Conservation (phyloP, 2,888 invertebrate species). For the Sturmia bella region DNA sequence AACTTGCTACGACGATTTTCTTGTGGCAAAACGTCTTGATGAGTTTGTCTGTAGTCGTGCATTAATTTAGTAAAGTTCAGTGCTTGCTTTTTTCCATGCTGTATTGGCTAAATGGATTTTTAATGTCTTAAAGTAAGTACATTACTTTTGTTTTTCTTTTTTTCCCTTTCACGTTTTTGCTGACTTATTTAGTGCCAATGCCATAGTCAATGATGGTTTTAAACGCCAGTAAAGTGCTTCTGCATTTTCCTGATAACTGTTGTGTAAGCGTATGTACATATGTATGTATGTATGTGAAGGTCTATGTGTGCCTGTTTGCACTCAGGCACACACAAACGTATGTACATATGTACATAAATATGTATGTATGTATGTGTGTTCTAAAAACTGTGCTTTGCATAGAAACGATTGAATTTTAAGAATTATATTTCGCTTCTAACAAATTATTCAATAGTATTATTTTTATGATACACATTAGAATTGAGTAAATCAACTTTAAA, state of each 20-base stretch:
- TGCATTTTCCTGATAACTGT: slow-evolving; percentile 28
- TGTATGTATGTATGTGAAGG: background rate
- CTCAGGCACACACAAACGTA: too few species aligned
- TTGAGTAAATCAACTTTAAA: too few species aligned
- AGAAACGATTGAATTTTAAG: too few species aligned
- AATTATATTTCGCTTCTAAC: too few species aligned
- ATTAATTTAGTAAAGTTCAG: slow-evolving; percentile 33
- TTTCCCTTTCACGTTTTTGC: background rate
- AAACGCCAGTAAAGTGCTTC: slow-evolving; percentile 24
- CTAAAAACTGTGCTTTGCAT: too few species aligned
- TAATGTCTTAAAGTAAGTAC: slow-evolving; percentile 72
- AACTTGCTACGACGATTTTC: slow-evolving; percentile 27
- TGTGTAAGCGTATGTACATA: too few species aligned
- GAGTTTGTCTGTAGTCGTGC: slow-evolving; percentile 46
- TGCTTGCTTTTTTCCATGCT: slow-evolving; percentile 23
- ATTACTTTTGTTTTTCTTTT: background rate
- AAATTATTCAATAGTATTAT: too few species aligned
- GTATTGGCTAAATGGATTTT: slow-evolving; percentile 77
- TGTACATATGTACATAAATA: too few species aligned
- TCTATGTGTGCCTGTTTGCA: too few species aligned
- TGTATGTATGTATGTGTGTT: too few species aligned
- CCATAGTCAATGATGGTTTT: slow-evolving; percentile 40
- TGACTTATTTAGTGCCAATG: slow-evolving; percentile 43
- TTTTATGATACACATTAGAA: too few species aligned
- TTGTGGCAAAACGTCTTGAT: slow-evolving; percentile 65